Base-by-base conservation (phyloP, 2,113 vertebrate species). In the Rana temporaria region DNA sequence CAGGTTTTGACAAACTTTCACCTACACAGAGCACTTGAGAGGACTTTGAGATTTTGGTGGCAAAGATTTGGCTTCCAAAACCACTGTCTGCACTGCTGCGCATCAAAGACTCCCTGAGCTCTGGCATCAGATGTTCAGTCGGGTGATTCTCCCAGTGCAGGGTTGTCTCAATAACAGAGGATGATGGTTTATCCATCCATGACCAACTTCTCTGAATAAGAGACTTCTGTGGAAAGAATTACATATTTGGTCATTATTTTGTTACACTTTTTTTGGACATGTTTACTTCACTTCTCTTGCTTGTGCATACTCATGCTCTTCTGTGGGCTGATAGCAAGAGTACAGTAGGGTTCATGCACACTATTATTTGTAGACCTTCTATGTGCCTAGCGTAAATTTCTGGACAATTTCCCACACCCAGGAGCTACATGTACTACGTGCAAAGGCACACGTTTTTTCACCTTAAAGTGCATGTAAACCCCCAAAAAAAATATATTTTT, bases 121-220 rank as follows among this genome's bases (percentile, higher is more conserved):
- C 75, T 2, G 53, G 15, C 82, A 65, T 64, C n/a, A 71, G 52
- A 19, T 79, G 75, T 56, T 71, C 75, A 19, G 38, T 55, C 1
- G 66, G 8, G 56, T 4, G 30, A 14, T 14, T 63, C 14, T 78
- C 74, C 82, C 82, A 79, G 53, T 24, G 30, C 34, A 78, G 19
- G 4, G 42, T 60, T 5, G 15, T 30, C 26, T 78, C 68, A 20
- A 76, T 24, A 24, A 56, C 20, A 1, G 66, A 75, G 14, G 59
- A 72, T 4, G 59, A 1, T 34, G 76, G 68, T 71, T 64, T 84
- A 32, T 83, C 81, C 71, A 83, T 83, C 81, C 81, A 83, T 6
- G 81, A 83, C 81, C 81, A 83, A 68, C 81, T 83, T 62, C 81
- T 75, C 19, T 30, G 55, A 30, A 84, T 83, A 15, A 75, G 64